Evolutionary conservation across 2,888 invertebrate genomes (phyloP), one percentile per base, ranked within the genome.

Genomic region (Sepioteuthis lessoniana): DNA sequence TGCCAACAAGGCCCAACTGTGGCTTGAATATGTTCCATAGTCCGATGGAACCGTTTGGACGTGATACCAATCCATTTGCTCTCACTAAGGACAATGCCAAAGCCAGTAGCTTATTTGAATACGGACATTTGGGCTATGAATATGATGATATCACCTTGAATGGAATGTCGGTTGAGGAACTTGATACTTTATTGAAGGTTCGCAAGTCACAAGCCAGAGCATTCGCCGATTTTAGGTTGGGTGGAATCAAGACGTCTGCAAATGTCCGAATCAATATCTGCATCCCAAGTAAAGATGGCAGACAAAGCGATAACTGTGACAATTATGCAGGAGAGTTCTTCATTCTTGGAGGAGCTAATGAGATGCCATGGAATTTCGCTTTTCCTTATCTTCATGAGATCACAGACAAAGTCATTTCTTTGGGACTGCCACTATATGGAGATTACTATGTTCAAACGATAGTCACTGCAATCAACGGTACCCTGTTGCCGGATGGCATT

Each of bases 301-400:
- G 90, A 35, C 42, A 42, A 1, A 60, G 76, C 21, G 91, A 90
- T n/a, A 60, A 94, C 90, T 95, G 95, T 90, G 94, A 94, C 60
- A 46, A 47, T 50, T 91, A 93, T n/a, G 95, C 95, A 7, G 95
- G 95, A 21, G 94, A 94, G 55, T 94, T 95, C 94, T 95, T 95
- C 93, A 92, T 95, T 93, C 94, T 95, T 76, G 95, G 95, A 7
- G 95, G 95, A 7, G 94, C 94, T 60, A 94, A 93, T n/a, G 95
- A 95, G 90, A 95, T 95, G 95, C 94, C 94, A 0, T 95, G 95
- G 95, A 91, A 47, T 50, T 94, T 76, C 90, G 55, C 42, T 60
- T 35, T 60, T 42, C 93, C 95, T 37, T 95, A 95, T 94, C 93
- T 93, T 94, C 94, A 94, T 90, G 95, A 95, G 90, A 94, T 95